A percentile compares a stretch with the other conserved stretches of the same genome.
Evolutionary conservation across 2,888 invertebrate genomes (phyloP).

Genomic region (Eumerus sabulonum): DNA sequence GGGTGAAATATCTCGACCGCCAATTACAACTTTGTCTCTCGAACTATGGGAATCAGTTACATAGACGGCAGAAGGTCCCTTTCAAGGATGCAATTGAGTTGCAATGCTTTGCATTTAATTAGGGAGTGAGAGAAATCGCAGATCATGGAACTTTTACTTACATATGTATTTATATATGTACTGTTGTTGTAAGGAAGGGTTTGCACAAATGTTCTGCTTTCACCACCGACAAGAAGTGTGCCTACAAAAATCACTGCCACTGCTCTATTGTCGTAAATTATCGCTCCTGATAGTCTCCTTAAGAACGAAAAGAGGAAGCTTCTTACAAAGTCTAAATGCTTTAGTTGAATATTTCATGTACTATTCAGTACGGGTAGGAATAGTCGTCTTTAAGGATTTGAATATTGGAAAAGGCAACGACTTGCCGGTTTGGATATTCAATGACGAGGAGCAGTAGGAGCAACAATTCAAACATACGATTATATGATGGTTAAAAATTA

Average conservation of each 20-base stretch:
- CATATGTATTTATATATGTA: constrained; percentile 46
- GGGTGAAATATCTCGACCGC: constrained; percentile 41
- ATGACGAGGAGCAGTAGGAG: constrained; percentile 7
- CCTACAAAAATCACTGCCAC: constrained; percentile 30
- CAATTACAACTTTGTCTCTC: constrained; percentile 62
- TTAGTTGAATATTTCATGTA: constrained; percentile 65
- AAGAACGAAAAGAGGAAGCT: constrained; percentile 9
- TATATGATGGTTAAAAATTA: too few relatives aligned
- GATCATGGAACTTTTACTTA: constrained; percentile 14
- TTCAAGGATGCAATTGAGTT: constrained; percentile 36
- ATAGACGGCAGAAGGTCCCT: constrained; percentile 24
- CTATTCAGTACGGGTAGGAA: constrained; percentile 25
- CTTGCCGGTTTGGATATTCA: neutral
- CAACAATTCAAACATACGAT: constrained; percentile 25
- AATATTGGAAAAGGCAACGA: constrained; percentile 27
- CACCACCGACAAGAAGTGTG: constrained; percentile 24
- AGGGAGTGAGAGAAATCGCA: constrained; percentile 8
- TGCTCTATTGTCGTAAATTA: constrained; percentile 56
- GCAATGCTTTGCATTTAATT: constrained; percentile 56
- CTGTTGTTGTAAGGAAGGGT: too few relatives aligned
- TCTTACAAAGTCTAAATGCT: constrained; percentile 63
- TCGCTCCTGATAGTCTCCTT: constrained; percentile 45
- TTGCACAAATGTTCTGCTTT: constrained; percentile 25
- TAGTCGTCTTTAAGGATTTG: constrained; percentile 52
- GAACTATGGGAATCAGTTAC: constrained; percentile 34